Evolutionary conservation across 2,888 invertebrate genomes (phyloP).

Genomic region (Clostera curtula): DNA sequence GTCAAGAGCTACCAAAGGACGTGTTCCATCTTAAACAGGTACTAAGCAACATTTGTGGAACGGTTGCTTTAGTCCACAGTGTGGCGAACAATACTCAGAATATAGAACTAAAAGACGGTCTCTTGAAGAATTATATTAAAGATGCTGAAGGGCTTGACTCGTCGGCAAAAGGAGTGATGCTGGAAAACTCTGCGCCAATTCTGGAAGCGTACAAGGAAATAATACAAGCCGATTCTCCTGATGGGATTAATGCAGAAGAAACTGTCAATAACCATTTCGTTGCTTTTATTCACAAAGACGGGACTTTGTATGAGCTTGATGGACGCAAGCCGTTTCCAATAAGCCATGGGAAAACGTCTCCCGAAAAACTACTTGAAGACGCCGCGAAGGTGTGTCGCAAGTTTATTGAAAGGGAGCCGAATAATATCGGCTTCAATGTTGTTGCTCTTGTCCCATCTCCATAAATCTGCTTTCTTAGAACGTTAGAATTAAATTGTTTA

Average conservation of each 20-base stretch:
- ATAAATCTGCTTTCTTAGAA: constrained; percentile 18
- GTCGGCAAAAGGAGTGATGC: constrained; percentile 82
- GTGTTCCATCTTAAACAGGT: constrained; percentile 92
- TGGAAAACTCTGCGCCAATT: constrained; percentile 82
- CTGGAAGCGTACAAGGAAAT: constrained; percentile 86
- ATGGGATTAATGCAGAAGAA: constrained; percentile 77
- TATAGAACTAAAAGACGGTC: constrained; percentile 77
- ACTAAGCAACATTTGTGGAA: constrained; percentile 95
- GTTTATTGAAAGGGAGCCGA: constrained; percentile 90
- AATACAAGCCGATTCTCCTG: constrained; percentile 87
- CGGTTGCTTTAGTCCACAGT: constrained; percentile 94
- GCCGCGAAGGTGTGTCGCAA: constrained; percentile 87
- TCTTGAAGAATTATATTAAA: constrained; percentile 84
- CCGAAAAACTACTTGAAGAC: constrained; percentile 85
- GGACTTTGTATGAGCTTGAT: constrained; percentile 87
- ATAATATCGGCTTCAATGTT: constrained; percentile 90
- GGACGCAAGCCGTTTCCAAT: constrained; percentile 80
- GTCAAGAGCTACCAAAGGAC: constrained; percentile 73
- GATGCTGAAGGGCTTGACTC: constrained; percentile 79
- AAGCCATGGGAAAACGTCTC: constrained; percentile 84
- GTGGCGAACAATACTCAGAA: constrained; percentile 91
- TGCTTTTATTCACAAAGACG: constrained; percentile 87
- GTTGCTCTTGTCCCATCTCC: constrained; percentile 82
- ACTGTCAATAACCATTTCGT: constrained; percentile 91
- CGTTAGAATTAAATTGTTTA: too few species aligned